phyloP scores from a whole-genome alignment of 2,888 invertebrate species.

The Proisotoma minuta region DNA sequence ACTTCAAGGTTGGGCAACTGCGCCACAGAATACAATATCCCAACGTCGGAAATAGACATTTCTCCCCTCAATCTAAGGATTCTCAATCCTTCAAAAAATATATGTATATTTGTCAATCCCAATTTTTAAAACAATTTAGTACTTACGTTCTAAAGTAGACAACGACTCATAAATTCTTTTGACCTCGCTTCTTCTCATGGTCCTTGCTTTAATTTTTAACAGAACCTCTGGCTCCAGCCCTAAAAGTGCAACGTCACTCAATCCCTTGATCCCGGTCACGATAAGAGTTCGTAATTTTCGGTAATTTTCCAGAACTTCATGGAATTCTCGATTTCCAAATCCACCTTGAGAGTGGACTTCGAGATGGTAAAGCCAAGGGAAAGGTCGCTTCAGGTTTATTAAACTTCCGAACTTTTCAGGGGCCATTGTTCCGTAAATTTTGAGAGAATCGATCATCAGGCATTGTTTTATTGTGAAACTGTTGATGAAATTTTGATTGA shows the following conservation, averaged over 20 bases:
- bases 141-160: not conserved
- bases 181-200: not conserved
- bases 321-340: no score
- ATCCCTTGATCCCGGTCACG: not conserved
- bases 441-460: no score
- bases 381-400: no score
- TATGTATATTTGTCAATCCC: not conserved
- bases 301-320: not conserved
- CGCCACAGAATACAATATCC: not conserved
- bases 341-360: no score
- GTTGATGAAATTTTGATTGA: no score
- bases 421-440: no score
- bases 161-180: not conserved
- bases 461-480: no score
- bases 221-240: not conserved
- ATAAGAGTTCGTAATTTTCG: not conserved
- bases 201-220: not conserved
- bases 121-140: not conserved
- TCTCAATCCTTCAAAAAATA: not conserved
- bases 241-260: not conserved
- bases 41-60: not conserved
- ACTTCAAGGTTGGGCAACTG: not conserved
- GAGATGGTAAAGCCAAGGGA: no score
- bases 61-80: not conserved
- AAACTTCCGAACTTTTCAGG: no score